Conservation (phyloP, 2,888 invertebrate species). For the Acrocera orbiculus region DNA sequence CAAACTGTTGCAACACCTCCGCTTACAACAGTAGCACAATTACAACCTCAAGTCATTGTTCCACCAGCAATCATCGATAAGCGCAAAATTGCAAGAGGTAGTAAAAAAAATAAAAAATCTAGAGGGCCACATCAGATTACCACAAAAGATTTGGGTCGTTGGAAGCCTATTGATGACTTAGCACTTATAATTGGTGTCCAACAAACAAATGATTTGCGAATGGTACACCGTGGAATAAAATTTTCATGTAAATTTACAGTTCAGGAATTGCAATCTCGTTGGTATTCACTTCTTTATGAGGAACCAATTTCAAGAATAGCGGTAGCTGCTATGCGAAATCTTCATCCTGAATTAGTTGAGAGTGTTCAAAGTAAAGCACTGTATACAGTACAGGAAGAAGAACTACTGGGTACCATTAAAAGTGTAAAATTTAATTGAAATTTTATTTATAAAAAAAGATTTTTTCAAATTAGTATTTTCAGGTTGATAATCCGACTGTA, state of each 20-base stretch:
- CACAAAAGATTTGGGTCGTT: slow-evolving; percentile 74
- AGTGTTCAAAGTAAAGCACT: slow-evolving; percentile 75
- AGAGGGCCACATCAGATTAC: slow-evolving; percentile 34
- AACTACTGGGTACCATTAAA: slow-evolving; percentile 59
- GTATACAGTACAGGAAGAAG: slow-evolving; percentile 80
- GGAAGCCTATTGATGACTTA: slow-evolving; percentile 96
- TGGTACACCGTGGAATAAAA: slow-evolving; percentile 79
- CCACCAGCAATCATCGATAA: slow-evolving; percentile 12
- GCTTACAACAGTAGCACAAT: slow-evolving; percentile 4
- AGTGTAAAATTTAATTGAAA: slow-evolving; percentile 37
- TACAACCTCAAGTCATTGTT: slow-evolving; percentile 3
- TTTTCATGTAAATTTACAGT: slow-evolving; percentile 91
- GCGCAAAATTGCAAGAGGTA: slow-evolving; percentile 11
- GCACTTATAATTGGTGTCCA: slow-evolving; percentile 84
- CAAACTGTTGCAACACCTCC: not conserved
- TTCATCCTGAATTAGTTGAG: slow-evolving; percentile 79
- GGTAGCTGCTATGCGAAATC: slow-evolving; percentile 79
- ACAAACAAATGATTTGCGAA: slow-evolving; percentile 66
- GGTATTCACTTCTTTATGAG: slow-evolving; percentile 92
- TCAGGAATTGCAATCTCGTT: slow-evolving; percentile 84
- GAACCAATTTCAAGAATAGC: slow-evolving; percentile 84
- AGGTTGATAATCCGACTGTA: slow-evolving; percentile 53
- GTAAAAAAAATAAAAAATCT: slow-evolving; percentile 18
- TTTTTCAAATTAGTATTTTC: slow-evolving; percentile 13
- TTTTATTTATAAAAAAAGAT: not conserved